These are phyloP conservation scores for Odontothrips loti DNA, from an alignment of 2,888 invertebrate genomes.

Conservation along the genomic window DNA sequence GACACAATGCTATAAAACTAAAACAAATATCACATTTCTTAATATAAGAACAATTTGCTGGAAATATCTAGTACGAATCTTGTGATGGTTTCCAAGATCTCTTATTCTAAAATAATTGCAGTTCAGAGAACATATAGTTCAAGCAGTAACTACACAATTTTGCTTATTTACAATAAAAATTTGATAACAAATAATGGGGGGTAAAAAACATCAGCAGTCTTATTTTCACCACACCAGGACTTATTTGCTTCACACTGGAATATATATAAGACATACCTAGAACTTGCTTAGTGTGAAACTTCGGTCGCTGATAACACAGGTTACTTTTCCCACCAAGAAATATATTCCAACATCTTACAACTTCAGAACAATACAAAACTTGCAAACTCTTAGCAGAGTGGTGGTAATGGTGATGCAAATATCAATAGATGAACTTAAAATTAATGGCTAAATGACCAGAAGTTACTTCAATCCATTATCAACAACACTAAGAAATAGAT, in stretches of 20 bases:
- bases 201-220: too few species aligned
- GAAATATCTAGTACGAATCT: background rate
- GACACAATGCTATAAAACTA: background rate
- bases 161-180: background rate
- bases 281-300: too few species aligned
- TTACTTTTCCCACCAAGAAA: too few species aligned
- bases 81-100: background rate
- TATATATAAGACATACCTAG: too few species aligned
- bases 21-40: slow-evolving; percentile 2
- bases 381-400: background rate
- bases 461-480: too few species aligned
- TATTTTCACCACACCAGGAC: too few species aligned
- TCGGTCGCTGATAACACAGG: too few species aligned
- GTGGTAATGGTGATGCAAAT: background rate
- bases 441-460: background rate
- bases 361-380: background rate
- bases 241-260: too few species aligned
- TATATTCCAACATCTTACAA: background rate
- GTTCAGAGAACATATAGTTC: too few species aligned
- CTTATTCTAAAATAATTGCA: too few species aligned
- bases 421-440: background rate
- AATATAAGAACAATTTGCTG: background rate
- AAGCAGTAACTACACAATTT: too few species aligned
- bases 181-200: background rate
- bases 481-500: background rate